A percentile compares a stretch with the other conserved stretches of the same genome.
Conservation (phyloP, 1,140 invertebrate genomes). For the Calycopis cecrops region DNA sequence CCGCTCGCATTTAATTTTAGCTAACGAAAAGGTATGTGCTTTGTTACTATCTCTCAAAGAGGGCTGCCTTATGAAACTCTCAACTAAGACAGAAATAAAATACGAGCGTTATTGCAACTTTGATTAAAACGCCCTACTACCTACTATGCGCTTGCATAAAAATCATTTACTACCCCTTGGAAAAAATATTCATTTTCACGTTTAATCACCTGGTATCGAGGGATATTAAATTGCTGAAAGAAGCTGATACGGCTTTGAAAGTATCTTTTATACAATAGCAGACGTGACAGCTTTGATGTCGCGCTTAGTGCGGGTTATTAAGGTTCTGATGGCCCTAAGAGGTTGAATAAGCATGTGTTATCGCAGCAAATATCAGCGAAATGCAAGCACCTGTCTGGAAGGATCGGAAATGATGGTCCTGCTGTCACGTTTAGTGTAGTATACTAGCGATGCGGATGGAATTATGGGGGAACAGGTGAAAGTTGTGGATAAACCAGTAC, state of each 20-base stretch:
- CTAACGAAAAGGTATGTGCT: slow-evolving; percentile 39
- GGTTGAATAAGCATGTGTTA: no score
- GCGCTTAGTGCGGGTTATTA: no score
- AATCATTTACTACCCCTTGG: slow-evolving; percentile 24
- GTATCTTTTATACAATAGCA: no score
- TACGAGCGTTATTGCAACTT: slow-evolving; percentile 41
- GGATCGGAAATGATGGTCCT: no score
- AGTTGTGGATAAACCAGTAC: no score
- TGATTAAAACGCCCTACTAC: slow-evolving; percentile 32
- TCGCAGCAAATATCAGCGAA: no score
- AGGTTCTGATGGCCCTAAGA: no score
- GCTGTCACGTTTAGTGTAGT: no score
- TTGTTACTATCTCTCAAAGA: slow-evolving; percentile 47
- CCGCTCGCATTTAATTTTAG: slow-evolving; percentile 38
- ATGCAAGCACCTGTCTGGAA: no score
- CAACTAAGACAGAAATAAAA: slow-evolving; percentile 44
- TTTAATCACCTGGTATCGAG: background rate
- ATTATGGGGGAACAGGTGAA: no score
- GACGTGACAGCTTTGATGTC: no score
- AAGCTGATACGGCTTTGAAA: background rate
- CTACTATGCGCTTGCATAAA: slow-evolving; percentile 29
- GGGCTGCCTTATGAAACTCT: slow-evolving; percentile 48
- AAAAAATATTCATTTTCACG: slow-evolving; percentile 7
- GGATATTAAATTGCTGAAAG: background rate
- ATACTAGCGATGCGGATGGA: no score